Conservation (phyloP, 2,797 vertebrate species). For the Leuciscus waleckii region DNA sequence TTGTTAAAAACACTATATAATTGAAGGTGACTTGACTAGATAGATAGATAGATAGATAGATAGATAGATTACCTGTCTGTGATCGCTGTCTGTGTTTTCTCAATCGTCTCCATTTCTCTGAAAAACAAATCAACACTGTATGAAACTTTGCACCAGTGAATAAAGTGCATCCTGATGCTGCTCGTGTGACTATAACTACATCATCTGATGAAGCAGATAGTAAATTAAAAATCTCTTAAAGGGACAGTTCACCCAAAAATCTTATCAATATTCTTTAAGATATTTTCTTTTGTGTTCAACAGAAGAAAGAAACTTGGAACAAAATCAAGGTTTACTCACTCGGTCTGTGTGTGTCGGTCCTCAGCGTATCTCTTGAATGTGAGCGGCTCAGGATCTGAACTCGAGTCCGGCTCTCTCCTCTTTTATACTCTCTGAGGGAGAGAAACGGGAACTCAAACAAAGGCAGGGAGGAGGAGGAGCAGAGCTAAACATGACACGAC, state of each 20-base stretch:
- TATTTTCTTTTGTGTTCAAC: neutral
- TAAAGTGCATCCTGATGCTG: neutral
- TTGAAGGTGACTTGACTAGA: neutral
- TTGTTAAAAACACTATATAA: too few species aligned
- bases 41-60: neutral
- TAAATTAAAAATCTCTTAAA: neutral
- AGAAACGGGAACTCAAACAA: constrained; percentile 71
- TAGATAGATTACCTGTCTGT: constrained; percentile 65
- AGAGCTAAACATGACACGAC: constrained; percentile 71
- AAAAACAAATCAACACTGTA: neutral
- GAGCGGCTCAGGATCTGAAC: neutral
- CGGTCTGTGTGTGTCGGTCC: neutral
- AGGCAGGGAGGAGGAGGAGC: constrained; percentile 30
- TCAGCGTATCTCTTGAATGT: neutral
- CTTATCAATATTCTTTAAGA: neutral
- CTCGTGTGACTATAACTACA: neutral
- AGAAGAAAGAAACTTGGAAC: too few species aligned
- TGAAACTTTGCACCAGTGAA: neutral
- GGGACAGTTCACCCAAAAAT: neutral
- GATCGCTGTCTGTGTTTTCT: constrained; percentile 58
- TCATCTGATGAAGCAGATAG: neutral
- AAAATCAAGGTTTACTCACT: neutral
- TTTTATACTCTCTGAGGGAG: constrained; percentile 53
- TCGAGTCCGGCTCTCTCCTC: neutral
- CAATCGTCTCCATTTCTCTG: constrained; percentile 69